Percentiles rank a stretch among this genome's conserved stretches.
Conservation (phyloP, 2,113 vertebrate species). For the Turnix velox region DNA sequence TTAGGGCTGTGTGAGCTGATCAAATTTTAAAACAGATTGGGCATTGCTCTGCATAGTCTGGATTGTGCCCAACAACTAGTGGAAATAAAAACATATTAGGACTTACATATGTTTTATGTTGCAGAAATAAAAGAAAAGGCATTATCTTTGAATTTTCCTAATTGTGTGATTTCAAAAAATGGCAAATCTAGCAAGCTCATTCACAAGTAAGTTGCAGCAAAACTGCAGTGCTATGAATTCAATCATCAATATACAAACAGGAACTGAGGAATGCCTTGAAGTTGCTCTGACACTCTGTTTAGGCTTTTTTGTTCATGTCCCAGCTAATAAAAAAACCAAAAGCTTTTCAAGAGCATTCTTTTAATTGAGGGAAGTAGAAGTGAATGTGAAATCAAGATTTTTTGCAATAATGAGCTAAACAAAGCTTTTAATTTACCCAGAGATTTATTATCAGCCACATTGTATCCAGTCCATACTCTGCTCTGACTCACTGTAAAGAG, state of each 20-base stretch:
- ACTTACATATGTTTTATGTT: neutral
- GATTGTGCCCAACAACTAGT: neutral
- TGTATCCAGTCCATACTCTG: neutral
- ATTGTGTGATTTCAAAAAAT: neutral
- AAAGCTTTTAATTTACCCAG: slow-evolving; percentile 10
- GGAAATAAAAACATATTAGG: neutral
- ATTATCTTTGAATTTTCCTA: slow-evolving; percentile 31
- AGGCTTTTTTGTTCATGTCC: neutral
- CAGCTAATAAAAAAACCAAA: slow-evolving; percentile 1
- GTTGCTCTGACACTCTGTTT: neutral
- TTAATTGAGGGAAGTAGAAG: slow-evolving; percentile 19
- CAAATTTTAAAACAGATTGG: neutral
- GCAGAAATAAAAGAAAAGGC: neutral
- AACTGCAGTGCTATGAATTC: slow-evolving; percentile 30
- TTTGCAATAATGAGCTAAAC: neutral
- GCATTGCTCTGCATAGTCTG: neutral
- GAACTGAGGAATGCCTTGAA: neutral
- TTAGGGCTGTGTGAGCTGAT: neutral
- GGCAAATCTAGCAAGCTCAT: slow-evolving; percentile 1
- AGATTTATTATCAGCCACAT: neutral
- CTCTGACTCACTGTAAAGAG: slow-evolving; percentile 32
- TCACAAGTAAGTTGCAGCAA: neutral
- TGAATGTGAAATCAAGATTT: slow-evolving; percentile 47
- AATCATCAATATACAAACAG: neutral
- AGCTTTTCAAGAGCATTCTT: slow-evolving; percentile 15